These are phyloP conservation scores for Drosophila meridionalis DNA, from an alignment of 2,888 invertebrate genomes.

Conservation along the genomic window DNA sequence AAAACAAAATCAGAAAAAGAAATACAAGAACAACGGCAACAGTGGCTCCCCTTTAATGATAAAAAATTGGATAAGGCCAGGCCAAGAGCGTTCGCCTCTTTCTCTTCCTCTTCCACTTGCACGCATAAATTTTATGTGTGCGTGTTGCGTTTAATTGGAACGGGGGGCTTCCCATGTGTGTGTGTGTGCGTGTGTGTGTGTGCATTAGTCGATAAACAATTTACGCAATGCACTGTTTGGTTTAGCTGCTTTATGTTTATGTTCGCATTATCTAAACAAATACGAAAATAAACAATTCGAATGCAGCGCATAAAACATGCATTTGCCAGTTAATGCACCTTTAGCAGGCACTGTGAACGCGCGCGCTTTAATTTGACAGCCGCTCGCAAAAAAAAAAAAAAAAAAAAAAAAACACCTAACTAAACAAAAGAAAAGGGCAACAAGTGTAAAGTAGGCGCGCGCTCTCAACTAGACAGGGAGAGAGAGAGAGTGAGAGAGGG, in stretches of 20 bases:
- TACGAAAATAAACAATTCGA: slow-evolving; percentile 73
- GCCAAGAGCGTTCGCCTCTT: slow-evolving; percentile 17
- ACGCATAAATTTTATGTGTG: slow-evolving; percentile 51
- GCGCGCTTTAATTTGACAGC: slow-evolving; percentile 61
- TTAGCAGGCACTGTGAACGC: slow-evolving; percentile 23
- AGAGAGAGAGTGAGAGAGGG: neutral
- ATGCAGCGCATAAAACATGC: slow-evolving; percentile 59
- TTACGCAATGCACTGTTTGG: slow-evolving; percentile 67
- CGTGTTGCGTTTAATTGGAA: slow-evolving; percentile 61
- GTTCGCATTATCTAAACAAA: slow-evolving; percentile 76
- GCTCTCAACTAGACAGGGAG: neutral
- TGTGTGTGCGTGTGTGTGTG: slow-evolving; percentile 7
- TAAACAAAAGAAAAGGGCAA: slow-evolving; percentile 33
- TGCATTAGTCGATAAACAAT: slow-evolving; percentile 64
- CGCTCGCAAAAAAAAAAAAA: slow-evolving; percentile 1
- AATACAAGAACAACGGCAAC: neutral
- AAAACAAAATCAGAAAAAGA: neutral
- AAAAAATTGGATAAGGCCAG: slow-evolving; percentile 59
- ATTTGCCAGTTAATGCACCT: slow-evolving; percentile 44
- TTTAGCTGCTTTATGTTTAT: slow-evolving; percentile 61
- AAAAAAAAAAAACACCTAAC: neutral
- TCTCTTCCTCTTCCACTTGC: slow-evolving; percentile 5
- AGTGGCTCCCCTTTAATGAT: slow-evolving; percentile 46
- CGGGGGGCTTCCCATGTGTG: neutral
- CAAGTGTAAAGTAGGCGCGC: slow-evolving; percentile 62